Conservation (phyloP, 2,888 invertebrate genomes). For the Hydriomena furcata region DNA sequence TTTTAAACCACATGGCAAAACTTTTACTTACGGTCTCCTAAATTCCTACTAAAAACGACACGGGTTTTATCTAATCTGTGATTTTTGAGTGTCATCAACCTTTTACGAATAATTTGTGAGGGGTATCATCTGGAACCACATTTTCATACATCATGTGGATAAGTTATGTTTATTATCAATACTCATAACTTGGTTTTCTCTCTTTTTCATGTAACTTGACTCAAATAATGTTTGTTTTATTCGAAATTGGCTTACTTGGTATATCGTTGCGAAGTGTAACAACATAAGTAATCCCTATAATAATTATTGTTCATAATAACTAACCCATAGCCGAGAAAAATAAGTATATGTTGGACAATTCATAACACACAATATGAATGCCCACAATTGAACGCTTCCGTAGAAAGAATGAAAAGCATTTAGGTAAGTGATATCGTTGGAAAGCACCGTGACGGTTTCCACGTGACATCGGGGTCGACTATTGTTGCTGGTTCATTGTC, state of each 20-base stretch:
- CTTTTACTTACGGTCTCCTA: conserved; percentile 37
- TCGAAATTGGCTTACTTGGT: background rate
- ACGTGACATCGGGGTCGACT: conserved; percentile 72
- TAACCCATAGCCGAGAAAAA: conserved; percentile 9
- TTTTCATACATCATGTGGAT: no score
- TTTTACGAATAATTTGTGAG: conserved; percentile 28
- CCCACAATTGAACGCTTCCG: conserved; percentile 38
- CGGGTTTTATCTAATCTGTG: conserved; percentile 44
- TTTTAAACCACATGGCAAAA: conserved; percentile 31
- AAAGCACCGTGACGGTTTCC: conserved; percentile 79
- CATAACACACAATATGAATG: conserved; percentile 43
- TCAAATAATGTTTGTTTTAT: no score
- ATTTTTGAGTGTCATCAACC: conserved; percentile 45
- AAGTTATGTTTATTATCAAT: no score
- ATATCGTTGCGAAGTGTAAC: background rate
- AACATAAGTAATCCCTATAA: no score
- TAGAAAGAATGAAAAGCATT: conserved; percentile 51
- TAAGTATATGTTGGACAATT: conserved; percentile 43
- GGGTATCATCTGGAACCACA: conserved; percentile 17
- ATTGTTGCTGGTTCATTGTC: conserved; percentile 67
- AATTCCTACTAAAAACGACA: conserved; percentile 40
- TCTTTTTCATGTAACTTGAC: no score
- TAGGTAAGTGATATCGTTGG: conserved; percentile 66
- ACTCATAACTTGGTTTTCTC: no score
- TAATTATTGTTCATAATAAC: background rate